A percentile compares a stretch with the other conserved stretches of the same genome.
Evolutionary conservation across 1,140 invertebrate genomes (phyloP).

Genomic region (Formica exsecta): DNA sequence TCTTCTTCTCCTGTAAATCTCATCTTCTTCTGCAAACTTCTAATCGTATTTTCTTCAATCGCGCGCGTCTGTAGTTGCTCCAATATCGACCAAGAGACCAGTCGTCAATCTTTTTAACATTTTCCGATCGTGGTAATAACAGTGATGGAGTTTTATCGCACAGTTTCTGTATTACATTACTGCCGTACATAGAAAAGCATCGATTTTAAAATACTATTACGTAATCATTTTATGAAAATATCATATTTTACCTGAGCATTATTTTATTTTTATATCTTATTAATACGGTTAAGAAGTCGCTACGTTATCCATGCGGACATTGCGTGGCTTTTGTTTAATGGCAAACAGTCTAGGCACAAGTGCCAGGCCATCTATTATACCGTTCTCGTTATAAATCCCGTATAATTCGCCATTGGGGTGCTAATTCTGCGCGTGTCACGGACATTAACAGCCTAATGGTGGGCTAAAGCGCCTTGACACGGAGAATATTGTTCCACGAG

Average conservation of each 20-base stretch:
- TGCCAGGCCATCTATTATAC: conserved; percentile 56
- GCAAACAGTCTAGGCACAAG: conserved; percentile 34
- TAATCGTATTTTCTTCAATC: conserved; percentile 29
- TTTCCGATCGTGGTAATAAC: neutral
- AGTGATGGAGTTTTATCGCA: neutral
- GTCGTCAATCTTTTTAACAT: conserved; percentile 22
- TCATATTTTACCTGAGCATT: neutral
- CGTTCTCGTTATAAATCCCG: conserved; percentile 62
- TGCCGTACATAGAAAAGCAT: neutral
- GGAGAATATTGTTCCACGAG: conserved; percentile 43
- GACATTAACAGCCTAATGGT: conserved; percentile 74
- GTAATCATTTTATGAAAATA: neutral
- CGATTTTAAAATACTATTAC: neutral
- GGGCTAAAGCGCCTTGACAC: conserved; percentile 70
- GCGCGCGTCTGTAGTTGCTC: conserved; percentile 9
- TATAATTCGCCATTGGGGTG: conserved; percentile 72
- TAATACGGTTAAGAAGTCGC: conserved; percentile 1
- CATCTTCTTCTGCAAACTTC: conserved; percentile 26
- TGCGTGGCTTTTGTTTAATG: neutral
- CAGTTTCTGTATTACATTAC: neutral
- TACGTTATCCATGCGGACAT: conserved; percentile 2
- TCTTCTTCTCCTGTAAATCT: conserved; percentile 39
- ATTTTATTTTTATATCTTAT: neutral
- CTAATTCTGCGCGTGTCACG: conserved; percentile 75
- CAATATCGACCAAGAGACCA: neutral